Evolutionary conservation across 2,888 invertebrate genomes (phyloP).

Genomic region (Prionchulus punctatus): DNA sequence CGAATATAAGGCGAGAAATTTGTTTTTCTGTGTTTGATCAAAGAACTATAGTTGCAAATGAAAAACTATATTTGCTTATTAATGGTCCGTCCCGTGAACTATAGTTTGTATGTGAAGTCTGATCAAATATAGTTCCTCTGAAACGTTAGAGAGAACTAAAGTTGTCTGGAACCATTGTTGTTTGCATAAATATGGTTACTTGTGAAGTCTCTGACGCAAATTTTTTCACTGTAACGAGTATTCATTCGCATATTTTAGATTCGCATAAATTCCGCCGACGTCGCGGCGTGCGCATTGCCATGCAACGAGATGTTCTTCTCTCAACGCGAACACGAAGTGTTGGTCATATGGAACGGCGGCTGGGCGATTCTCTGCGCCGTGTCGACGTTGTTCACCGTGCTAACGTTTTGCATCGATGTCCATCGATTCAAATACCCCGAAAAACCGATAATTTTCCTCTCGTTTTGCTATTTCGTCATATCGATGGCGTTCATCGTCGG

Average conservation of each 20-base stretch:
- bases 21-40: neutral
- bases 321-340: constrained; percentile 17
- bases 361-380: constrained; percentile 91
- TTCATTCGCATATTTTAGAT: too few relatives aligned
- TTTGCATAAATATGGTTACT: too few relatives aligned
- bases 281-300: constrained; percentile 20
- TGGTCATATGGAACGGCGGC: constrained; percentile 62
- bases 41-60: too few relatives aligned
- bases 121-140: too few relatives aligned
- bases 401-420: constrained; percentile 90
- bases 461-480: constrained; percentile 86
- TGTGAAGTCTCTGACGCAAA: too few relatives aligned
- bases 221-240: too few relatives aligned
- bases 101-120: too few relatives aligned
- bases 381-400: constrained; percentile 85
- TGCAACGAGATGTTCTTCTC: constrained; percentile 23
- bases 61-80: too few relatives aligned
- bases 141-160: too few relatives aligned
- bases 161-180: too few relatives aligned
- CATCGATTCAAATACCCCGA: constrained; percentile 67
- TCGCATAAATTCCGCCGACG: too few relatives aligned
- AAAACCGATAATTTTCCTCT: constrained; percentile 88
- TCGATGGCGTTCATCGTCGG: constrained; percentile 70
- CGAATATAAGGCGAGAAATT: neutral
- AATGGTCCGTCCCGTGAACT: too few relatives aligned